Base-by-base conservation (phyloP, 1,140 invertebrate species). In the Trichogramma pretiosum region DNA sequence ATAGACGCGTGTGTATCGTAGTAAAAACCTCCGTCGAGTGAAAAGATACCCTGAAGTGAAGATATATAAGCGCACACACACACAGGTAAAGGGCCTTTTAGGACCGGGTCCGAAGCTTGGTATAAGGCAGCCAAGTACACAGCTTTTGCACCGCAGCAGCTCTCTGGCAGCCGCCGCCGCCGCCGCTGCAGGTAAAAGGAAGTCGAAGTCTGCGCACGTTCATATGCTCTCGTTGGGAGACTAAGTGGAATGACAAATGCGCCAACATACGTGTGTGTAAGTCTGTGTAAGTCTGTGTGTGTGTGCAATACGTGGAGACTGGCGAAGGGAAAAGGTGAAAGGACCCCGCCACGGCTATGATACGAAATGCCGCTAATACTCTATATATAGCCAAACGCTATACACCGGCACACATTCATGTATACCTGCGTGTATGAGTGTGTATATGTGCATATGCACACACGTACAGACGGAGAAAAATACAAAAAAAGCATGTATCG, bases 191-290 rank as follows among this genome's bases (percentile, higher is more conserved):
- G 33, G 24, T 28, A 28, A 28, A 28, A 28, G 24, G 5, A 11
- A 28, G 24, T 28, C 11, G 24, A 11, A 11, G 5, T 28, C 24
- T 5, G n/a, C n/a, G n/a, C n/a, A n/a, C n/a, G n/a, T n/a, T n/a
- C n/a, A n/a, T n/a, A n/a, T n/a, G n/a, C n/a, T n/a, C n/a, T n/a
- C n/a, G n/a, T n/a, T n/a, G n/a, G n/a, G 51, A 48, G 53, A 57
- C 56, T 58, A 57, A 63, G 60, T 58, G 60, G 60, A 68, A 66
- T 68, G 64, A 70, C 61, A 68, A 70, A 68, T 65, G 60, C 52
- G 52, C 53, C 52, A 41, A 55, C 46, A n/a, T n/a, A n/a, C n/a
- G n/a, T n/a, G n/a, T n/a, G n/a, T n/a, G n/a, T n/a, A n/a, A n/a
- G n/a, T n/a, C n/a, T n/a, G n/a, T n/a, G n/a, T n/a, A n/a, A n/a